Evolutionary conservation across 2,797 vertebrate species (phyloP).

Genomic region (Falco rusticolus): DNA sequence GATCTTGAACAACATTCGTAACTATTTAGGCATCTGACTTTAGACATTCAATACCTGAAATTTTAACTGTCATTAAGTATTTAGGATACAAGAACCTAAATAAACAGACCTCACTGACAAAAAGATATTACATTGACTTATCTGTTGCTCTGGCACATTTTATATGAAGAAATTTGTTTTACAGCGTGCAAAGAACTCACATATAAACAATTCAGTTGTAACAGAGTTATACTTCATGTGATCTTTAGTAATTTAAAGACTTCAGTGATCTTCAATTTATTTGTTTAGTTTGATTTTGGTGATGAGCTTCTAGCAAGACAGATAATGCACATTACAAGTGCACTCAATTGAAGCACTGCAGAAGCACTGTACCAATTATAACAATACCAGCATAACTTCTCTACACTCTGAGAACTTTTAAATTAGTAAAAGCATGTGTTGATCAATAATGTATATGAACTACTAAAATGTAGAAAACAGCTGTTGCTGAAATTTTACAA

Average conservation of each 20-base stretch:
- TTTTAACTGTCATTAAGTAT: neutral
- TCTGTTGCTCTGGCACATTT: neutral
- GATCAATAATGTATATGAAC: slow-evolving; percentile 43
- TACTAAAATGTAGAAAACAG: slow-evolving; percentile 47
- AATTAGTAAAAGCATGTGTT: slow-evolving; percentile 3
- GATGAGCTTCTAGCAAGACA: neutral
- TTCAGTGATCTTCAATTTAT: neutral
- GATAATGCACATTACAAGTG: neutral
- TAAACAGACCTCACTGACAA: neutral
- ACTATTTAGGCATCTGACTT: neutral
- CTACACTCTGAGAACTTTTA: neutral
- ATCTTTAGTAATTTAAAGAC: neutral
- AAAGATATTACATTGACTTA: neutral
- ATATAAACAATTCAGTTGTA: neutral
- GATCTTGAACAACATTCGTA: neutral
- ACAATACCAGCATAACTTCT: neutral
- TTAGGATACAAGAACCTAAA: neutral
- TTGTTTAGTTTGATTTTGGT: neutral
- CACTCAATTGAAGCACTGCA: neutral
- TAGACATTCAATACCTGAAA: neutral
- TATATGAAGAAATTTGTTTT: neutral
- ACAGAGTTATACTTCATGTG: neutral
- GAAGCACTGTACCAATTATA: neutral
- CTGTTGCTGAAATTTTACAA: slow-evolving; percentile 66
- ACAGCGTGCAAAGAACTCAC: neutral